Evolutionary conservation across 2,113 vertebrate species (phyloP), one percentile per base, ranked within the genome.

Genomic region (Prunella himalayana): DNA sequence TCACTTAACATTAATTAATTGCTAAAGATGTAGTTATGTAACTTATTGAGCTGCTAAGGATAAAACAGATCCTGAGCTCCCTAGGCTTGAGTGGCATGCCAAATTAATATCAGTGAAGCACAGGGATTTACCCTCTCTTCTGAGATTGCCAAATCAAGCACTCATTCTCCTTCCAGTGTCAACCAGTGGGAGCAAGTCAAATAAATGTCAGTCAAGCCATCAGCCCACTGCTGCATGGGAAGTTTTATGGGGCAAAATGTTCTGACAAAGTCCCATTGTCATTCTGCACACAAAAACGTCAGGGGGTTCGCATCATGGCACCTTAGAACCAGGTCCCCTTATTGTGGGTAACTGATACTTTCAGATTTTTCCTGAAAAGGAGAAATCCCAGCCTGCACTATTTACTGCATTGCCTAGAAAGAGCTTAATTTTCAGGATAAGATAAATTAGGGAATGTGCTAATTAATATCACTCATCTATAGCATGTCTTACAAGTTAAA

Each of bases 1-100:
- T 85, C 95, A 94, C 86, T 95, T 95, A 95, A 91, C 44, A 86
- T 90, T 94, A 95, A 95, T 97, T 96, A 97, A 95, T 92, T 94
- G 90, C 87, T 96, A 72, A 96, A 95, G 87, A 95, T 90, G 82
- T 93, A 94, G 92, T 96, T 96, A 95, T 49, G 75, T 90, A 95
- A 90, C 87, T 94, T 94, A 79, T 2, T 61, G 82, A 96, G 85
- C 79, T 95, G 82, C 92, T 85, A 93, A 84, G 73, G 94, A 95
- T 82, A 87, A 94, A 91, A 82, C 39, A 49, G 84, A 66, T 96
- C 92, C 90, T 1, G 6, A 92, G 69, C 60, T 95, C 70, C 92
- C 73, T 78, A 87, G 78, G 71, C 82, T 82, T 87, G 70, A 96
- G 65, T 53, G 75, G 84, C 90, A 91, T 0, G 0, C 57, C 95